phyloP scores from a whole-genome alignment of 1,140 invertebrate species.

The Epicauta chinensis region DNA sequence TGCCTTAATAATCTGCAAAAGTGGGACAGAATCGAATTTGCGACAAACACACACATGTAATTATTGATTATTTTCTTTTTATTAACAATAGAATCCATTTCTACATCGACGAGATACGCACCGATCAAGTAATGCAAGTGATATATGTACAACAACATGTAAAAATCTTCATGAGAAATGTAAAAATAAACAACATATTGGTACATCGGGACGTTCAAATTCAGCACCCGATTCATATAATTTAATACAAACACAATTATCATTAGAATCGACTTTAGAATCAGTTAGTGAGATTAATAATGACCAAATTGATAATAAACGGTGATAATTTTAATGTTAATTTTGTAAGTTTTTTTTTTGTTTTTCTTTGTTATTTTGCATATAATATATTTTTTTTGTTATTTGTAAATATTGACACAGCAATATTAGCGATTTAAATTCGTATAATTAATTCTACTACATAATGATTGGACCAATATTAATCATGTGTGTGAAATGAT shows the following conservation, averaged over 20 bases:
- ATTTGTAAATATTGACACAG: not conserved
- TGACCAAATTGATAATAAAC: constrained; percentile 19
- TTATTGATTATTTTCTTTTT: not conserved
- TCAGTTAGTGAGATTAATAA: constrained; percentile 31
- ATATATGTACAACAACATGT: constrained; percentile 15
- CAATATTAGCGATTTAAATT: not conserved
- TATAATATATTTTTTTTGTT: constrained; percentile 1
- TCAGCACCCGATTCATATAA: constrained; percentile 69
- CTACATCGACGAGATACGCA: constrained; percentile 33
- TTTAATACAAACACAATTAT: constrained; percentile 40
- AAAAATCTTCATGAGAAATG: not conserved
- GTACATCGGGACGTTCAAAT: constrained; percentile 58
- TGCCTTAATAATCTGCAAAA: no score
- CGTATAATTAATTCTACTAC: no score
- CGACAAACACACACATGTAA: no score
- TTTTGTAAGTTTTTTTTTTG: not conserved
- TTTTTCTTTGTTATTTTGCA: not conserved
- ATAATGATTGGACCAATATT: no score
- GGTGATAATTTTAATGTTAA: constrained; percentile 8
- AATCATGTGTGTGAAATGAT: no score
- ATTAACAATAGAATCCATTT: constrained; percentile 38
- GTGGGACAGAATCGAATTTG: no score
- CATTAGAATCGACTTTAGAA: constrained; percentile 32
- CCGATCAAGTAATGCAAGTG: constrained; percentile 22
- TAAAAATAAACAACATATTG: constrained; percentile 30